These are phyloP conservation scores for Seladonia tumulorum DNA, from an alignment of 2,888 invertebrate genomes.

Conservation along the genomic window DNA sequence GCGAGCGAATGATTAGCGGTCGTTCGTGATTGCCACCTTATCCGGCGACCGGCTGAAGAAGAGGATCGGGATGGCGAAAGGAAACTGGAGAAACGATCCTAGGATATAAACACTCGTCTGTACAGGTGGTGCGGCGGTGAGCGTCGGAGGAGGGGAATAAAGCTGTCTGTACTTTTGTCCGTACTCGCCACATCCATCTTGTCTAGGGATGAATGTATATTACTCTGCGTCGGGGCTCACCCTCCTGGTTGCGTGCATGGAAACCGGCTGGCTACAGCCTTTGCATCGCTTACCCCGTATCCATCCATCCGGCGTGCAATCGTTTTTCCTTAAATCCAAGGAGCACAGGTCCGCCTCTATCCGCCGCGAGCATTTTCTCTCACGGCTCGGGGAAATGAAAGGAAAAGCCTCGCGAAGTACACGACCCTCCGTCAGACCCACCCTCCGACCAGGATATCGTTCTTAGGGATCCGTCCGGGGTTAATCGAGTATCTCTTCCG, in stretches of 20 bases:
- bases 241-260: constrained; percentile 35
- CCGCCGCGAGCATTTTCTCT: constrained; percentile 5
- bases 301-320: constrained; percentile 52
- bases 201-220: constrained; percentile 52
- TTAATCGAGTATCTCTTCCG: constrained; percentile 31
- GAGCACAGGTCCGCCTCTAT: neutral
- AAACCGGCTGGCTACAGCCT: constrained; percentile 39
- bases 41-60: neutral
- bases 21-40: constrained; percentile 37
- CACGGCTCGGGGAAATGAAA: constrained; percentile 5
- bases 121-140: neutral
- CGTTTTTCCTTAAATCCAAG: constrained; percentile 55
- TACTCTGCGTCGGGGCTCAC: constrained; percentile 39
- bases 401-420: neutral
- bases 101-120: constrained; percentile 1
- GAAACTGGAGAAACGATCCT: neutral
- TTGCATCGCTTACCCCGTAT: constrained; percentile 40
- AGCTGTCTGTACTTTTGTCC: constrained; percentile 47
- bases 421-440: neutral
- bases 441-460: neutral
- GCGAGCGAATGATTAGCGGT: neutral
- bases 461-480: neutral
- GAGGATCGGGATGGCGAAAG: neutral
- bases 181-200: constrained; percentile 49
- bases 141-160: constrained; percentile 22